These are phyloP conservation scores for Labeo calbasu DNA, from an alignment of 2,797 vertebrate species.

Conservation along the genomic window DNA sequence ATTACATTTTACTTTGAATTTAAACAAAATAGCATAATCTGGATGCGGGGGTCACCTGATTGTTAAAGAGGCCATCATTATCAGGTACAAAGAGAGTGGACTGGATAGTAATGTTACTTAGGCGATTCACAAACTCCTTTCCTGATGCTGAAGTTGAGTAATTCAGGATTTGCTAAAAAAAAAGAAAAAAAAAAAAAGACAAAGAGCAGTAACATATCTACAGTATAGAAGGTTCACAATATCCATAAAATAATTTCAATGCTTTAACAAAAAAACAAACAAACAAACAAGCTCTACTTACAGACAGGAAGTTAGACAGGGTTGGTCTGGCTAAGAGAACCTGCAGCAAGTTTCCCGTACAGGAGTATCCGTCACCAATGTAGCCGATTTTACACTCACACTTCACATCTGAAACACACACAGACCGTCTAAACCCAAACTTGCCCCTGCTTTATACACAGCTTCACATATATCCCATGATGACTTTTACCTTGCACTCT, in stretches of 20 bases:
- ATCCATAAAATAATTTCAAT: neutral
- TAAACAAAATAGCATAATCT: no score
- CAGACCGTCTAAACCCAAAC: neutral
- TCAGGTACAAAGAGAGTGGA: slow-evolving; percentile 90
- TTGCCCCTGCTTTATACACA: neutral
- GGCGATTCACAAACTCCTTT: slow-evolving; percentile 77
- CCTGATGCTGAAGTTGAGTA: slow-evolving; percentile 82
- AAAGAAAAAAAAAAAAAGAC: slow-evolving; percentile 43
- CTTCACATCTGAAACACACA: slow-evolving; percentile 81
- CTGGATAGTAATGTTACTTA: slow-evolving; percentile 77
- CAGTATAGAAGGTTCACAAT: neutral
- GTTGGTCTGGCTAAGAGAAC: slow-evolving; percentile 82
- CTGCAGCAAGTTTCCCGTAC: slow-evolving; percentile 90
- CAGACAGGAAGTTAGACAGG: slow-evolving; percentile 87
- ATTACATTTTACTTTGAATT: neutral
- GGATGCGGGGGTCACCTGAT: slow-evolving; percentile 77
- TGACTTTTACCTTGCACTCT: slow-evolving; percentile 84
- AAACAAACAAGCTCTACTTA: slow-evolving; percentile 68
- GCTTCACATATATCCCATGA: neutral
- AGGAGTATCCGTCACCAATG: slow-evolving; percentile 86
- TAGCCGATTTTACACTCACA: slow-evolving; percentile 89
- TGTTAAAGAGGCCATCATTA: slow-evolving; percentile 80
- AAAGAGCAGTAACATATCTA: slow-evolving; percentile 51
- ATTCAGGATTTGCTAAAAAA: slow-evolving; percentile 84
- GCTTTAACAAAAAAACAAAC: slow-evolving; percentile 1